Base-by-base conservation (phyloP, 1,140 invertebrate species). In the Metopolophium dirhodum region DNA sequence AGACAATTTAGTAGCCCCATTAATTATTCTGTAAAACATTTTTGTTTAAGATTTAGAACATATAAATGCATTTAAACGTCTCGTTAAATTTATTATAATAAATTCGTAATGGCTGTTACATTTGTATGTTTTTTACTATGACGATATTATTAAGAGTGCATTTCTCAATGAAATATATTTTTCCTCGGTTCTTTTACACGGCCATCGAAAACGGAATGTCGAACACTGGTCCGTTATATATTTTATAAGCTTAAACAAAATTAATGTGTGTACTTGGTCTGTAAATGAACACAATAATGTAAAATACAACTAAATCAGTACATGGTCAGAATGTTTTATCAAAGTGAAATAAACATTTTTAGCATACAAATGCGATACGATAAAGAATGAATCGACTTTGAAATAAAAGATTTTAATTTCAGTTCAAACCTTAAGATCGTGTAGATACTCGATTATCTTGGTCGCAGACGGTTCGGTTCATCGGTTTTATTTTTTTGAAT, bases 21-120 rank as follows among this genome's bases (percentile, higher is more conserved):
- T 89, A 57, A 89, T 89, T 89, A 57, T 89, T 89, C 18, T 89
- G 51, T 41, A 57, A 37, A 89, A 54, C 35, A 26, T 89, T 57
- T 89, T 89, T 87, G 14, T 37, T 57, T 57, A 57, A 37, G 49
- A 54, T 89, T 54, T 57, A 26, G 7, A 89, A 89, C 88, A 57
- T 35, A 57, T 26, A 89, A 54, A 57, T 57, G 49, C 49, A 37
- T 89, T 89, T 54, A 89, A 89, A 26, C 57, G 35, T 23, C 88
- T 37, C 26, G 9, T 89, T 57, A 57, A 37, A 37, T 89, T 89
- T 89, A 89, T 89, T 35, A 37, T 37, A 7, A 11, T 37, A 7
- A 11, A 57, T 23, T 57, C 9, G 22, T 89, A 41, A 89, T 57
- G 37, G 35, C 20, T 26, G 35, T 57, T 89, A 54, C 88, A 14